A percentile compares a stretch with the other conserved stretches of the same genome.
Conservation (phyloP, 2,113 vertebrate genomes). For the Paraplagusia blochii region DNA sequence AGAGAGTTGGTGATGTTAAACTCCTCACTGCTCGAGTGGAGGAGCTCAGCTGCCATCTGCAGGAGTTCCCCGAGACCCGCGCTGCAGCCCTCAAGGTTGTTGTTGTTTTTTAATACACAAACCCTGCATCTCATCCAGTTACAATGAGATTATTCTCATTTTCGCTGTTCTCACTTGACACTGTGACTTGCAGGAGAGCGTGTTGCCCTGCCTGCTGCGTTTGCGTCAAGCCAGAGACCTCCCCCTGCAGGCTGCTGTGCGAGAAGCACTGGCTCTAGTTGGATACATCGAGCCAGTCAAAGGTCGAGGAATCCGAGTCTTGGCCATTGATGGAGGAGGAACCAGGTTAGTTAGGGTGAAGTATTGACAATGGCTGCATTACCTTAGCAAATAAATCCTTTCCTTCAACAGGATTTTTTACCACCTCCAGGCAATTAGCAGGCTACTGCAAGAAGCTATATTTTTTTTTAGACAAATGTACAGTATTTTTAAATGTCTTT, state of each 20-base stretch:
- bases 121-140: background rate
- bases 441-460: no score
- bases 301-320: slow-evolving; percentile 88
- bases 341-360: slow-evolving; percentile 71
- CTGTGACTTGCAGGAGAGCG: slow-evolving; percentile 76
- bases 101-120: background rate
- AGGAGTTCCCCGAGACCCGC: slow-evolving; percentile 93
- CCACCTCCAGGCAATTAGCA: no score
- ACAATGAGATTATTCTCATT: fast-evolving
- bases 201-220: slow-evolving; percentile 84
- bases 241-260: slow-evolving; percentile 86
- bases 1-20: slow-evolving; percentile 81
- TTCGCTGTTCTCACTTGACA: background rate
- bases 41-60: slow-evolving; percentile 88
- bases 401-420: no score
- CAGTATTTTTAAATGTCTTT: no score
- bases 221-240: slow-evolving; percentile 84
- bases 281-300: slow-evolving; percentile 90
- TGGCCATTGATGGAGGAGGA: slow-evolving; percentile 93
- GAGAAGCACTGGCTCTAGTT: slow-evolving; percentile 88
- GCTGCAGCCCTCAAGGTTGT: slow-evolving; percentile 72
- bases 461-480: no score
- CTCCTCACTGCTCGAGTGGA: slow-evolving; percentile 87
- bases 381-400: no score
- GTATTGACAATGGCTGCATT: no score